Evolutionary conservation across 1,140 invertebrate species (phyloP).

Genomic region (Oncopeltus fasciatus): DNA sequence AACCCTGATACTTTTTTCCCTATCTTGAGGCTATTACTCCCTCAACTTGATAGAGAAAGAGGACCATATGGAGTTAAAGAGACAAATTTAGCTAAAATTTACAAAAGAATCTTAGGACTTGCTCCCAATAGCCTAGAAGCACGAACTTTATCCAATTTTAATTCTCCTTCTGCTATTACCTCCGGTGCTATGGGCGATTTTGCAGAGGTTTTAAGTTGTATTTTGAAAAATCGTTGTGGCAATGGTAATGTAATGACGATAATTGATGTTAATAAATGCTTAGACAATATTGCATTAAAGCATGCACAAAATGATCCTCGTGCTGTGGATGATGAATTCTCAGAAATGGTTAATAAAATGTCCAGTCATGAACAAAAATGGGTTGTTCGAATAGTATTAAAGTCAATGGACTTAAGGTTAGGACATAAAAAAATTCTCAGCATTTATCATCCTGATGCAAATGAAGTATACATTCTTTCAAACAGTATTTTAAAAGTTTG

Average conservation of each 20-base stretch:
- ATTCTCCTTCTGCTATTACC: constrained; percentile 32
- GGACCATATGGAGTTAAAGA: constrained; percentile 50
- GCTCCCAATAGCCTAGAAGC: constrained; percentile 47
- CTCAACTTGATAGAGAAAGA: constrained; percentile 46
- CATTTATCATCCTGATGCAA: constrained; percentile 64
- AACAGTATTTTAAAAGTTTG: constrained; percentile 43
- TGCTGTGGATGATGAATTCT: constrained; percentile 37
- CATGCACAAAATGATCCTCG: constrained; percentile 28
- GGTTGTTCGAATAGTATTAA: constrained; percentile 75
- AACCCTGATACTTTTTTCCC: constrained; percentile 44
- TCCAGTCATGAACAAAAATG: constrained; percentile 71
- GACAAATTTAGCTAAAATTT: constrained; percentile 44
- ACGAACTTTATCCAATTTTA: constrained; percentile 43
- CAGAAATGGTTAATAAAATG: constrained; percentile 39
- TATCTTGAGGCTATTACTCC: constrained; percentile 54
- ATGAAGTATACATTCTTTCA: constrained; percentile 53
- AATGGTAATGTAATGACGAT: constrained; percentile 37
- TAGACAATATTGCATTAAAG: constrained; percentile 50
- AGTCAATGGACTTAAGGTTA: constrained; percentile 61
- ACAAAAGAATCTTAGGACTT: constrained; percentile 52
- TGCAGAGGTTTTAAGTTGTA: constrained; percentile 50
- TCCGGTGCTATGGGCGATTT: constrained; percentile 44
- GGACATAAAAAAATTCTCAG: constrained; percentile 51
- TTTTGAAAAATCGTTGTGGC: constrained; percentile 49
- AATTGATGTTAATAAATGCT: constrained; percentile 46